A percentile compares a stretch with the other conserved stretches of the same genome.
Evolutionary conservation across 2,113 vertebrate genomes (phyloP).

Genomic region (Myiozetetes cayanensis): DNA sequence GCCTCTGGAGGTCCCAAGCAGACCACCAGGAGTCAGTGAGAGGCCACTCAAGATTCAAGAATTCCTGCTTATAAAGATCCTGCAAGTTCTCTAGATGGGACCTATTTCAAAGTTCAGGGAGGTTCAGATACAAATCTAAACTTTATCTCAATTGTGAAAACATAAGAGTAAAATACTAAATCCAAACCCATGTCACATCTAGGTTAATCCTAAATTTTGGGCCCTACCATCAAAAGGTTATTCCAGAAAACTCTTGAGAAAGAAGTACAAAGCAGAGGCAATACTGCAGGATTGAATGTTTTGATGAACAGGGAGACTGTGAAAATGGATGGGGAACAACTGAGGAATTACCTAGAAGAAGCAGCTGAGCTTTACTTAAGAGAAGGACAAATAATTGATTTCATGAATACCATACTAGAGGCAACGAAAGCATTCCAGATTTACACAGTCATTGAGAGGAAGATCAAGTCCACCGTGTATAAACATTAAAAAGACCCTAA

Average conservation of each 20-base stretch:
- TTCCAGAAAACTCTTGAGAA: neutral
- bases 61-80: neutral
- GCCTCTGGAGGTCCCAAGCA: neutral
- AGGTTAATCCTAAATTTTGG: neutral
- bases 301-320: neutral
- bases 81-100: neutral
- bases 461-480: slow-evolving; percentile 9
- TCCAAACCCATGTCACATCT: neutral
- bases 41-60: neutral
- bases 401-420: neutral
- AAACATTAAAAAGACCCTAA: slow-evolving; percentile 46
- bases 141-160: neutral
- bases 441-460: slow-evolving; percentile 1
- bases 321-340: neutral
- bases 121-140: neutral
- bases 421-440: slow-evolving; percentile 13
- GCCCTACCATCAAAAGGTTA: neutral
- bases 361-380: neutral
- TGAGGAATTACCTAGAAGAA: neutral
- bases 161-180: neutral
- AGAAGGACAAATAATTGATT: neutral
- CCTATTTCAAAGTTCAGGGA: neutral
- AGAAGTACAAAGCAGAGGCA: neutral
- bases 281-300: neutral
- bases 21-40: neutral